Conservation (phyloP, 1,140 invertebrate species). For the Drosophila sturtevanti region DNA sequence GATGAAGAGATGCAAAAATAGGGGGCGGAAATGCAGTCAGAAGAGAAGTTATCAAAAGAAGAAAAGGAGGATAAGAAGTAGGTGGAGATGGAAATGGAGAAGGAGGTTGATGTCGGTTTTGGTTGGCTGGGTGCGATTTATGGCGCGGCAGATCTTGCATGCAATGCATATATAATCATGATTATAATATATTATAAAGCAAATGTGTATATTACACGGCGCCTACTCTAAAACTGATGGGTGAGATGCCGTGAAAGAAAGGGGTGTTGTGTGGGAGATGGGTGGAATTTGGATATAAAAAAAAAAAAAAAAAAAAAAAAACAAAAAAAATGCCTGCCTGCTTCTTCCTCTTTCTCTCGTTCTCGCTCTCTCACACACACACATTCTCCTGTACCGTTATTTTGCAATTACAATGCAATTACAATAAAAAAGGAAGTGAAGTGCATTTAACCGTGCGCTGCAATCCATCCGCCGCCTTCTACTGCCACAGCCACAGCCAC, state of each 20-base stretch:
- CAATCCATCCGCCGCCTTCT: conserved; percentile 10
- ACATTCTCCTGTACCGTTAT: conserved; percentile 54
- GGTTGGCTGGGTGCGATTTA: conserved; percentile 71
- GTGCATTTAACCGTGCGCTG: conserved; percentile 71
- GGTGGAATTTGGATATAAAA: too few species aligned
- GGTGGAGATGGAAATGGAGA: background rate
- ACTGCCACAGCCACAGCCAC: too few species aligned
- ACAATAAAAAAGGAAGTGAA: conserved; percentile 70
- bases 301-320: conserved; percentile 23
- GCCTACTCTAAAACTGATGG: conserved; percentile 14
- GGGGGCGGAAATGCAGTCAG: conserved; percentile 38
- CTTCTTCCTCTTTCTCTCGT: background rate
- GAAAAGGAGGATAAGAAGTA: background rate
- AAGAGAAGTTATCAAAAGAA: background rate
- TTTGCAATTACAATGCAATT: conserved; percentile 78
- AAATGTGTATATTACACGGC: conserved; percentile 77
- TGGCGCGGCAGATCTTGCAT: conserved; percentile 73
- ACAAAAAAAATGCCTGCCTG: conserved; percentile 8
- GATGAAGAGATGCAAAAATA: background rate
- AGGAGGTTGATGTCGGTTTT: conserved; percentile 22
- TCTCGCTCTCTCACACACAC: background rate
- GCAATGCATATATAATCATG: conserved; percentile 75
- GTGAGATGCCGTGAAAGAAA: too few species aligned
- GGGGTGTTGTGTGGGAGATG: too few species aligned
- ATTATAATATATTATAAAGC: conserved; percentile 75